A percentile compares a stretch with the other conserved stretches of the same genome.
Conservation (phyloP, 2,113 vertebrate genomes). For the Platichthys stellatus region DNA sequence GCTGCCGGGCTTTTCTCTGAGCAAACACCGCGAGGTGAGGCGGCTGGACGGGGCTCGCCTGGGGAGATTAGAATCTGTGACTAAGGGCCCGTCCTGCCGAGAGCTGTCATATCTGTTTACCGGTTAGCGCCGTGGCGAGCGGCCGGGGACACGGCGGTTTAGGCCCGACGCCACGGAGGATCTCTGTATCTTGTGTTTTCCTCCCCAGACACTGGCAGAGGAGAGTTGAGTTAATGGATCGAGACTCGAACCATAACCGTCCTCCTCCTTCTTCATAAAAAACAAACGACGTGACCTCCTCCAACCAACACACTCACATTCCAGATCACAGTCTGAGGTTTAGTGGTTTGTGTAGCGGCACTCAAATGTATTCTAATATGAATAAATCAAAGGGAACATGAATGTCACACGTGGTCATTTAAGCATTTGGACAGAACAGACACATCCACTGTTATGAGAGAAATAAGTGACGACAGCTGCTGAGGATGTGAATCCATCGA, state of each 20-base stretch:
- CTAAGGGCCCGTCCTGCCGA: slow-evolving; percentile 36
- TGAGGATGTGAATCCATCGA: too few relatives aligned
- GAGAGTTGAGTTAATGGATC: slow-evolving; percentile 5
- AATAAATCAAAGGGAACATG: too few relatives aligned
- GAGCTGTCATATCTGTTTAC: slow-evolving; percentile 69
- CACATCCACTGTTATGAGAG: too few relatives aligned
- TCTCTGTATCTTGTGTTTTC: slow-evolving; percentile 23
- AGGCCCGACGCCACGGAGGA: slow-evolving; percentile 32
- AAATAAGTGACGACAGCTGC: too few relatives aligned
- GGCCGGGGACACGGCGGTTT: slow-evolving; percentile 17
- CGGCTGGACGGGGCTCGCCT: slow-evolving; percentile 56
- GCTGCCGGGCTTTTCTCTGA: slow-evolving; percentile 50
- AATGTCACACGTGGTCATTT: too few relatives aligned
- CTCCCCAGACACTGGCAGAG: slow-evolving; percentile 19
- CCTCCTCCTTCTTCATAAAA: neutral
- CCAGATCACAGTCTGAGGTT: too few relatives aligned
- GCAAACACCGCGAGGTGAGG: slow-evolving; percentile 52
- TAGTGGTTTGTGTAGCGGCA: too few relatives aligned
- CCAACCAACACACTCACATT: too few relatives aligned
- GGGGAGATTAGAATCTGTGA: slow-evolving; percentile 65
- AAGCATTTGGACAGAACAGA: too few relatives aligned
- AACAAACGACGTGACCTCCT: neutral
- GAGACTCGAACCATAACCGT: neutral
- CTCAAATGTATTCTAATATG: too few relatives aligned
- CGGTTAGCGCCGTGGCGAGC: slow-evolving; percentile 37